Percentiles rank a stretch among this genome's conserved stretches.
phyloP scores from a whole-genome alignment of 2,797 vertebrate genomes.

The Lagocephalus sceleratus region DNA sequence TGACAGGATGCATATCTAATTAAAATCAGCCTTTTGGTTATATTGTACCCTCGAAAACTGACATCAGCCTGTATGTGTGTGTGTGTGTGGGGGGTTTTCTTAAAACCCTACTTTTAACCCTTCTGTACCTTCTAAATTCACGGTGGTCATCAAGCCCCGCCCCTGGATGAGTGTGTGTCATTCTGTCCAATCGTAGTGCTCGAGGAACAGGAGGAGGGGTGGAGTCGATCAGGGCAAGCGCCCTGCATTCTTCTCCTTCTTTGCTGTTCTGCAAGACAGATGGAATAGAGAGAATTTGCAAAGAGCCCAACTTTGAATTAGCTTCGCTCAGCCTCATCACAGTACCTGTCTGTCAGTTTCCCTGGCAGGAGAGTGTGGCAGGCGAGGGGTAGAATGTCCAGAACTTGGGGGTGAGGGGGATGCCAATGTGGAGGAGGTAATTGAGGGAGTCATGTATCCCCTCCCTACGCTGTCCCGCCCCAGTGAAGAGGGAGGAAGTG shows the following conservation, averaged over 20 bases:
- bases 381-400: slow-evolving; percentile 86
- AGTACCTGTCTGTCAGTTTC: slow-evolving; percentile 82
- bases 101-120: no score
- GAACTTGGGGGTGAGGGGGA: slow-evolving; percentile 90
- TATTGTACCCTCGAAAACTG: no score
- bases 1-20: no score
- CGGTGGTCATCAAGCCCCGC: slow-evolving; percentile 85
- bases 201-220: slow-evolving; percentile 84
- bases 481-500: slow-evolving; percentile 75
- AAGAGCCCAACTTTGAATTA: background rate
- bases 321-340: background rate
- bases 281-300: background rate
- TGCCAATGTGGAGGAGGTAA: slow-evolving; percentile 87
- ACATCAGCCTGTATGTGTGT: no score
- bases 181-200: slow-evolving; percentile 85
- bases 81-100: background rate
- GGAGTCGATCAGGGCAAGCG: slow-evolving; percentile 85
- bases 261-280: slow-evolving; percentile 81
- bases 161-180: slow-evolving; percentile 89
- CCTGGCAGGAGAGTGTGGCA: slow-evolving; percentile 86
- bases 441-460: slow-evolving; percentile 85
- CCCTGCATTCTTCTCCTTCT: slow-evolving; percentile 84
- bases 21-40: no score
- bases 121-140: slow-evolving; percentile 78
- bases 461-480: slow-evolving; percentile 77